phyloP scores from a whole-genome alignment of 1,140 invertebrate species.

The Formica selysi region DNA sequence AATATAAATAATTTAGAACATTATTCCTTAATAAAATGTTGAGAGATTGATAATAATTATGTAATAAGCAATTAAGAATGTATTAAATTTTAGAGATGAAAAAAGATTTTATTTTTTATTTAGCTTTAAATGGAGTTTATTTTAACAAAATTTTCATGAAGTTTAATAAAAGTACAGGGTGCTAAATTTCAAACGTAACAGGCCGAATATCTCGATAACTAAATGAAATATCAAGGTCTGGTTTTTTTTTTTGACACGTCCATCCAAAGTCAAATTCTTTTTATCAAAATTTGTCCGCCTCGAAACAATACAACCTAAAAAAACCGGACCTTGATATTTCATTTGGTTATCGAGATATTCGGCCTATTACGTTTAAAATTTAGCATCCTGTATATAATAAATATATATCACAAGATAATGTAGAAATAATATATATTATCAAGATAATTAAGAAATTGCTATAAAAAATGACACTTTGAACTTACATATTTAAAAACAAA shows the following conservation, averaged over 20 bases:
- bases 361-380: no score
- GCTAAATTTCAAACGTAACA: no score
- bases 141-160: slow-evolving; percentile 16
- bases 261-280: no score
- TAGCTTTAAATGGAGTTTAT: slow-evolving; percentile 10
- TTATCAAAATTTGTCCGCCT: no score
- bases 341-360: no score
- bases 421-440: background rate
- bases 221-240: no score
- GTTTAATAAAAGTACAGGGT: background rate
- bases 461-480: background rate
- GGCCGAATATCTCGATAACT: no score
- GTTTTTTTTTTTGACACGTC: no score
- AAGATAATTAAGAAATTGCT: background rate
- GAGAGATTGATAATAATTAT: background rate
- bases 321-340: no score
- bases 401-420: no score
- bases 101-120: slow-evolving; percentile 17
- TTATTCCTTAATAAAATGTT: slow-evolving; percentile 16
- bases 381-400: no score
- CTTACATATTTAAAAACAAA: background rate
- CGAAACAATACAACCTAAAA: no score
- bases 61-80: background rate
- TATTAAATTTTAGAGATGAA: background rate
- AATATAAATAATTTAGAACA: background rate